These are phyloP conservation scores for Bellardia bayeri DNA, from an alignment of 2,888 invertebrate genomes.

Conservation along the genomic window DNA sequence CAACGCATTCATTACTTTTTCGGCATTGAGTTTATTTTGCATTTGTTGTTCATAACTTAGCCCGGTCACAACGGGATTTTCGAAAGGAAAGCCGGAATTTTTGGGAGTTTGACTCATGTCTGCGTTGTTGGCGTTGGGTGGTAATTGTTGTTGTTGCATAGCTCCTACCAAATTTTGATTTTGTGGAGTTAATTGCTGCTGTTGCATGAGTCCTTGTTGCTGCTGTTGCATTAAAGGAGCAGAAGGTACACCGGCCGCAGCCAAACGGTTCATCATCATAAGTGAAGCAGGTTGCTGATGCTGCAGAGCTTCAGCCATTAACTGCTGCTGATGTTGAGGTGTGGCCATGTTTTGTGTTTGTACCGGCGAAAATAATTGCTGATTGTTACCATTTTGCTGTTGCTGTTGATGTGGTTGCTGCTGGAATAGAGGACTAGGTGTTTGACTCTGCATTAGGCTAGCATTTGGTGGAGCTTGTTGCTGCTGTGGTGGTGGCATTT, in stretches of 20 bases:
- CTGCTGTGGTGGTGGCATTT: conserved; percentile 77
- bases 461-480: conserved; percentile 44
- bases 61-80: conserved; percentile 76
- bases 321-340: conserved; percentile 35
- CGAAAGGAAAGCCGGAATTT: conserved; percentile 76
- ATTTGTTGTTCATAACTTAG: conserved; percentile 79
- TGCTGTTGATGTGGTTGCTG: conserved; percentile 76
- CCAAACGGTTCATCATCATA: conserved; percentile 79
- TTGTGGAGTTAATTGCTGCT: conserved; percentile 56
- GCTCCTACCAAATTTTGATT: conserved; percentile 48
- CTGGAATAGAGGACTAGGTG: conserved; percentile 75
- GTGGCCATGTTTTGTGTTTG: conserved; percentile 48
- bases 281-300: conserved; percentile 70
- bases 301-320: conserved; percentile 68
- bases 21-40: conserved; percentile 78
- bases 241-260: conserved; percentile 72
- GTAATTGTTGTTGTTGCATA: conserved; percentile 67
- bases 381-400: conserved; percentile 74
- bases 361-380: conserved; percentile 78
- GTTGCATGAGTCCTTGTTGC: conserved; percentile 52
- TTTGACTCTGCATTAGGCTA: conserved; percentile 66
- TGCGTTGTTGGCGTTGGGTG: conserved; percentile 19
- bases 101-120: conserved; percentile 59
- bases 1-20: conserved; percentile 63
- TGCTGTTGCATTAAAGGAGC: conserved; percentile 65